Conservation (phyloP, 2,888 invertebrate genomes). For the Cyrtodaria siliqua region DNA sequence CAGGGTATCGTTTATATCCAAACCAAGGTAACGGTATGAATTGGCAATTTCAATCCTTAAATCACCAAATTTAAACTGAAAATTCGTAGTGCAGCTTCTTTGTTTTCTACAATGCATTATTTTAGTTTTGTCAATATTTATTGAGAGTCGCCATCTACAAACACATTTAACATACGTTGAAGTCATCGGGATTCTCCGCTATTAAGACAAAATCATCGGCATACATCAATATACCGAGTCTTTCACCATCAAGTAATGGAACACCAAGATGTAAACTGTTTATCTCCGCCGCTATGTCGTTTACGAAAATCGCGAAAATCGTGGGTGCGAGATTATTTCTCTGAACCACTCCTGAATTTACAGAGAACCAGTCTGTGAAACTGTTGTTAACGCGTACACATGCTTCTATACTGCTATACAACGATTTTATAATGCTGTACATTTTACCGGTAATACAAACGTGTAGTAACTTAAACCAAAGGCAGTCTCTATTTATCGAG, state of each 20-base stretch:
- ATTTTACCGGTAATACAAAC: neutral
- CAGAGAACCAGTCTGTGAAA: neutral
- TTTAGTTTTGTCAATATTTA: too few relatives aligned
- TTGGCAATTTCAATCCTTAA: too few relatives aligned
- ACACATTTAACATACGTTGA: too few relatives aligned
- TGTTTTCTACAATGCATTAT: too few relatives aligned
- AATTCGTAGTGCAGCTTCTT: too few relatives aligned
- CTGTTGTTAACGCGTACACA: neutral
- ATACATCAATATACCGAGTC: neutral
- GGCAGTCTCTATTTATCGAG: constrained; percentile 8
- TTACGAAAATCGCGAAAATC: neutral
- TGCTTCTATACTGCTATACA: neutral
- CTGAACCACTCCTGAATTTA: neutral
- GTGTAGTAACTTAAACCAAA: constrained; percentile 17
- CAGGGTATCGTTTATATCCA: too few relatives aligned
- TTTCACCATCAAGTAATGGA: neutral
- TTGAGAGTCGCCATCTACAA: too few relatives aligned
- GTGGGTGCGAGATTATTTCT: constrained; percentile 2
- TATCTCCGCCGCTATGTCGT: neutral
- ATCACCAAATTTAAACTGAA: too few relatives aligned
- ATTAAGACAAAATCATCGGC: neutral
- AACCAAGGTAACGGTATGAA: too few relatives aligned
- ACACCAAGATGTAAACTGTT: neutral
- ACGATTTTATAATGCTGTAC: neutral
- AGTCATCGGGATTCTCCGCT: neutral